phyloP scores from a whole-genome alignment of 2,113 vertebrate species.

The Prunella himalayana region DNA sequence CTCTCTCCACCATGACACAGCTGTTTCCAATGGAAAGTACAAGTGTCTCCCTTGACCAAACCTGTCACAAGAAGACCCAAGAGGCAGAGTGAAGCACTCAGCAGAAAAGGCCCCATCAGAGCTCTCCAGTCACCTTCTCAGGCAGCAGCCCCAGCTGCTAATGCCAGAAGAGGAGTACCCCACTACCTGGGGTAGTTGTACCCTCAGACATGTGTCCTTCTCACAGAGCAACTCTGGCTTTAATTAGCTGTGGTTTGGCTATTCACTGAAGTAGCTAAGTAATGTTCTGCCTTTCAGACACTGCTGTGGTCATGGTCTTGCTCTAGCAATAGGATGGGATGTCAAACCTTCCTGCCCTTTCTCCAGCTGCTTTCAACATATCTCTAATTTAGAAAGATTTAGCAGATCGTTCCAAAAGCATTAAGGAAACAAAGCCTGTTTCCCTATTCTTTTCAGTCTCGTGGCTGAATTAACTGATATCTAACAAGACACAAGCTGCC shows the following conservation, averaged over 20 bases:
- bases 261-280: not conserved
- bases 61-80: not conserved
- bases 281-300: not conserved
- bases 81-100: not conserved
- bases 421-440: not conserved
- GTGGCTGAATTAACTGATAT: not conserved
- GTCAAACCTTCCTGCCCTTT: not conserved
- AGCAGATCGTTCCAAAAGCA: not conserved
- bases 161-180: not conserved
- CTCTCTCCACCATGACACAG: not conserved
- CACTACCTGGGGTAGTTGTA: accelerated
- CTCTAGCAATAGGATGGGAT: not conserved
- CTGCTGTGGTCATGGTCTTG: not conserved
- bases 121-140: not conserved
- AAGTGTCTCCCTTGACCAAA: not conserved
- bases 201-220: not conserved
- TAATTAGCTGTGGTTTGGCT: not conserved
- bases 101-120: not conserved
- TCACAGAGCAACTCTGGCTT: not conserved
- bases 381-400: not conserved
- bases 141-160: not conserved
- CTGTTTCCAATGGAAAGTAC: not conserved
- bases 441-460: not conserved
- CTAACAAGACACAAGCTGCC: not conserved
- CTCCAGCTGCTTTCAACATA: not conserved